phyloP scores from a whole-genome alignment of 92 coral and sea anemone genomes.

The Plumapathes pennacea region DNA sequence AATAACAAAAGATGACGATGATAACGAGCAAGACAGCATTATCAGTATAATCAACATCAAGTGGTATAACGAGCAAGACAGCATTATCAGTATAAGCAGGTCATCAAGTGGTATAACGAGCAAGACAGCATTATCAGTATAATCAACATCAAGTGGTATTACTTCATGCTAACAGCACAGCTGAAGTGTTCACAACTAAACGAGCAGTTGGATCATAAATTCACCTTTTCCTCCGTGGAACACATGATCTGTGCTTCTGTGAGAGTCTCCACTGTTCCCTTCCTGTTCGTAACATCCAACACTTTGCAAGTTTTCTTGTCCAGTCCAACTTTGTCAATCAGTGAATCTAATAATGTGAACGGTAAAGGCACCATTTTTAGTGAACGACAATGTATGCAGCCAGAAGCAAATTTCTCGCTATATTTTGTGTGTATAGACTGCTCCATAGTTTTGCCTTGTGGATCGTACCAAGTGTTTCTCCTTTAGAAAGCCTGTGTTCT shows the following conservation, averaged over 20 bases:
- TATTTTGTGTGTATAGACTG: no score
- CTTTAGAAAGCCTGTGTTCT: conserved; percentile 47
- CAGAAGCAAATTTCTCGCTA: no score
- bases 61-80: no score
- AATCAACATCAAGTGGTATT: no score
- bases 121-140: background rate
- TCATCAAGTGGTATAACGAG: background rate
- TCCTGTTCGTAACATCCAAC: conserved; percentile 79
- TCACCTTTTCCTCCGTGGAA: conserved; percentile 88
- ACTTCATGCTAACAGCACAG: no score
- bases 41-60: no score
- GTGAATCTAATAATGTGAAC: conserved; percentile 33
- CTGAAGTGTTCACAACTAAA: no score
- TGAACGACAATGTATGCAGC: no score
- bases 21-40: no score
- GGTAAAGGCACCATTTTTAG: background rate
- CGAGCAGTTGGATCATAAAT: no score
- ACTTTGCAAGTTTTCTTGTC: conserved; percentile 71
- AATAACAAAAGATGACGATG: no score
- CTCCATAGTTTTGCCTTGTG: background rate
- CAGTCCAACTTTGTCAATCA: conserved; percentile 81
- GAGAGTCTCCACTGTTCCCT: conserved; percentile 79
- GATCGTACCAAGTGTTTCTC: conserved; percentile 69
- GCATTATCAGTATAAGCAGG: no score
- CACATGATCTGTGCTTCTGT: conserved; percentile 89